Percentiles rank a stretch among this genome's conserved stretches.
Conservation (phyloP, 2,888 invertebrate genomes). For the Byasa hedistus region DNA sequence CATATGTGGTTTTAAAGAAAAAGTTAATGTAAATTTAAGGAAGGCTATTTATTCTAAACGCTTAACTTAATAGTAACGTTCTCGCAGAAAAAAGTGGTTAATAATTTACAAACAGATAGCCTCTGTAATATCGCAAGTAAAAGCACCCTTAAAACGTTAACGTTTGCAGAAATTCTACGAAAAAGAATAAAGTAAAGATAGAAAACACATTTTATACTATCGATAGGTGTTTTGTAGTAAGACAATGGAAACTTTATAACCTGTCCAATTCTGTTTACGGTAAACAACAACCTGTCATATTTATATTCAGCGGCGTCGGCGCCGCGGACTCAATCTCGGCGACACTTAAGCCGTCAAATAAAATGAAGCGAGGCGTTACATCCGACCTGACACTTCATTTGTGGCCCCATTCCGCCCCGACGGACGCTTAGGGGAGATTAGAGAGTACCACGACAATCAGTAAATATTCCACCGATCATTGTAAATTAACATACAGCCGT, state of each 20-base stretch:
- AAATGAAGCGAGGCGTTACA: constrained; percentile 59
- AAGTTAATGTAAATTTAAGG: too few relatives aligned
- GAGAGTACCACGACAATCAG: constrained; percentile 8
- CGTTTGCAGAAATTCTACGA: too few relatives aligned
- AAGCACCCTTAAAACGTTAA: too few relatives aligned
- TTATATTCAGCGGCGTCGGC: not conserved
- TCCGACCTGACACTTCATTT: constrained; percentile 46
- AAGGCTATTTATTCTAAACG: too few relatives aligned
- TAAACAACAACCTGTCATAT: constrained; percentile 1
- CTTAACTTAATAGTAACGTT: too few relatives aligned
- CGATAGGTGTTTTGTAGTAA: not conserved
- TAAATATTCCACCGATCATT: not conserved
- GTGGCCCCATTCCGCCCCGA: constrained; percentile 26
- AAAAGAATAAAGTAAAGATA: too few relatives aligned
- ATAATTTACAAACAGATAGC: too few relatives aligned
- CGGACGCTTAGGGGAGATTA: constrained; percentile 28
- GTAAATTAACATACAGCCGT: too few relatives aligned
- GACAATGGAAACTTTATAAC: not conserved
- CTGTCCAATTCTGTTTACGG: not conserved
- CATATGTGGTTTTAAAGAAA: too few relatives aligned
- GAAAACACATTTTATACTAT: too few relatives aligned
- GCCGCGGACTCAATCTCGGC: constrained; percentile 54
- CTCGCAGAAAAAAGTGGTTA: too few relatives aligned
- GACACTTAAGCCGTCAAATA: constrained; percentile 64
- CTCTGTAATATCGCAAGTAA: too few relatives aligned